Evolutionary conservation across 2,888 invertebrate genomes (phyloP).

Genomic region (Drosophila kuntzei): DNA sequence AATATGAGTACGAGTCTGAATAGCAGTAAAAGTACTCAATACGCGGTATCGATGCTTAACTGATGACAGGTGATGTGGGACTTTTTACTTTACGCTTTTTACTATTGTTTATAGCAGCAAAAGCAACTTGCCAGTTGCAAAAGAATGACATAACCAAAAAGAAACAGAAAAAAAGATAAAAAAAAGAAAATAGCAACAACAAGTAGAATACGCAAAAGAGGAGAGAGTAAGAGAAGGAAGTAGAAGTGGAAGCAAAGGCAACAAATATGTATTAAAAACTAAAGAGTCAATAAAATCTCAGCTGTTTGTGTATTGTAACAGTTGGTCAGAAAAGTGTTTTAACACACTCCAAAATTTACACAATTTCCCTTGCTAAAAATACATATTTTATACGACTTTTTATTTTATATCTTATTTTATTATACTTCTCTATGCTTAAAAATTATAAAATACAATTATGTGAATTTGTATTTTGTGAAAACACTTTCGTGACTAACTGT

Average conservation of each 20-base stretch:
- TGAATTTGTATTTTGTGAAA: no score
- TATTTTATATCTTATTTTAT: no score
- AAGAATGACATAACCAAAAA: conserved; percentile 32
- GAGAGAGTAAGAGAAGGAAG: neutral
- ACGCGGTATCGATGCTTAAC: conserved; percentile 6
- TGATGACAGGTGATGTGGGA: conserved; percentile 17
- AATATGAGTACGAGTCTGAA: neutral
- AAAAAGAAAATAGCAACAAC: conserved; percentile 1
- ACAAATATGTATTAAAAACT: neutral
- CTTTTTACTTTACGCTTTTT: neutral
- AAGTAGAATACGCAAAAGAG: neutral
- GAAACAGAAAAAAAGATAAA: neutral
- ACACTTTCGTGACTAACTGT: no score
- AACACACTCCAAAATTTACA: no score
- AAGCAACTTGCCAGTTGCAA: conserved; percentile 32
- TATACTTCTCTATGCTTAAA: no score
- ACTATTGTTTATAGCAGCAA: conserved; percentile 10
- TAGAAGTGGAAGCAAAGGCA: conserved; percentile 2
- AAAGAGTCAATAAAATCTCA: conserved; percentile 50
- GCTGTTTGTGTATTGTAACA: no score
- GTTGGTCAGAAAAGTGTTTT: no score
- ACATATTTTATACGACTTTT: no score
- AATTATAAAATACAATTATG: no score
- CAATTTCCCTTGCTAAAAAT: no score
- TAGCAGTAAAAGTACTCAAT: neutral